A percentile compares a stretch with the other conserved stretches of the same genome.
These are phyloP conservation scores for Drosophila chauvacae DNA, from an alignment of 1,140 invertebrate species.

Conservation along the genomic window DNA sequence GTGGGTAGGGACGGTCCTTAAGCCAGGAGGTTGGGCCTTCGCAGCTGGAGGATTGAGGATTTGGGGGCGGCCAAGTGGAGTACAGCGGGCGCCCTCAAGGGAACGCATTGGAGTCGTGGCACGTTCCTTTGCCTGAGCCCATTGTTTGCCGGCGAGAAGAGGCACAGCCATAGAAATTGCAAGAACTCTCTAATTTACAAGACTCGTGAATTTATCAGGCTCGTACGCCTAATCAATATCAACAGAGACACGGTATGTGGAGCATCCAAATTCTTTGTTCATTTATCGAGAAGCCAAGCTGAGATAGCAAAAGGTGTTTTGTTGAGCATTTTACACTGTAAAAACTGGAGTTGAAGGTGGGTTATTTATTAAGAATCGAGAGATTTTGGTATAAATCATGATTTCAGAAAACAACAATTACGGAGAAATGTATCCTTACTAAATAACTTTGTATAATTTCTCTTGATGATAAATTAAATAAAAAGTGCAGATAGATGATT, in stretches of 20 bases:
- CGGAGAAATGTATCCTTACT: too few species aligned
- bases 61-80: constrained; percentile 6
- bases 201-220: constrained; percentile 43
- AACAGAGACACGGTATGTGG: constrained; percentile 33
- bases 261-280: constrained; percentile 31
- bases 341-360: background rate
- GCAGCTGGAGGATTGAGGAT: constrained; percentile 17
- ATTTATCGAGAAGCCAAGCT: background rate
- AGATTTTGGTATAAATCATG: background rate
- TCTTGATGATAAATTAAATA: too few species aligned
- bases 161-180: constrained; percentile 10
- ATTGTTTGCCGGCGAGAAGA: constrained; percentile 30
- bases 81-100: constrained; percentile 15
- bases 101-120: constrained; percentile 27
- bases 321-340: constrained; percentile 1
- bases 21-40: constrained; percentile 16
- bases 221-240: constrained; percentile 41
- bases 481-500: too few species aligned
- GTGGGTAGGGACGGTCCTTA: constrained; percentile 24
- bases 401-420: too few species aligned
- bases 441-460: too few species aligned
- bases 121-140: constrained; percentile 31
- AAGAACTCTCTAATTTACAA: constrained; percentile 39
- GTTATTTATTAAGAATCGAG: background rate
- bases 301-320: constrained; percentile 15